A percentile compares a stretch with the other conserved stretches of the same genome.
Conservation (phyloP, 2,113 vertebrate species). For the Vanacampus margaritifer region DNA sequence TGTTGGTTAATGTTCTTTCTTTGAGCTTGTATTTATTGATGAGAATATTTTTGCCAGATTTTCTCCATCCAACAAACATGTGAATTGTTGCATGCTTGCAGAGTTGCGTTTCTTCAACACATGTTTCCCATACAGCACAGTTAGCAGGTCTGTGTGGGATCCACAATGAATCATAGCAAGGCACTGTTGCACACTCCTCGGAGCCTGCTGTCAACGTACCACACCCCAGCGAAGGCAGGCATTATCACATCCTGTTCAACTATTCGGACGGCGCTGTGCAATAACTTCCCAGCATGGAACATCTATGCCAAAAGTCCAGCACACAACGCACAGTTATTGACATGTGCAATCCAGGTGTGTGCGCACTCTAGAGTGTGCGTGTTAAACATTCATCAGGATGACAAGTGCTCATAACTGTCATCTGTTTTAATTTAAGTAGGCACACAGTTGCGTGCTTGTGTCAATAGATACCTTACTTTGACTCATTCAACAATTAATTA, state of each 20-base stretch:
- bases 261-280: slow-evolving; percentile 5
- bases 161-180: slow-evolving; percentile 46
- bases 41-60: neutral
- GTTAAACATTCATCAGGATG: slow-evolving; percentile 28
- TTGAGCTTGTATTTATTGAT: neutral
- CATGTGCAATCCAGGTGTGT: neutral
- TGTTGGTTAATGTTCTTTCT: slow-evolving; percentile 7
- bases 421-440: neutral
- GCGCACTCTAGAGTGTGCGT: neutral
- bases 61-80: neutral
- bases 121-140: neutral
- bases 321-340: neutral
- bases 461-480: neutral
- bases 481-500: neutral
- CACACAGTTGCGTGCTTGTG: neutral
- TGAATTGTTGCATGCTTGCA: neutral
- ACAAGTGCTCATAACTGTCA: neutral
- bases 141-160: neutral
- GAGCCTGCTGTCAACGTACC: slow-evolving; percentile 28
- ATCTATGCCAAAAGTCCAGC: slow-evolving; percentile 1
- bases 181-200: slow-evolving; percentile 1
- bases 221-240: slow-evolving; percentile 42
- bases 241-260: slow-evolving; percentile 33
- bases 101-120: neutral
- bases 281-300: slow-evolving; percentile 6